Percentiles rank a stretch among this genome's conserved stretches.
Conservation (phyloP, 1,140 invertebrate species). For the Cheumatopsyche charites region DNA sequence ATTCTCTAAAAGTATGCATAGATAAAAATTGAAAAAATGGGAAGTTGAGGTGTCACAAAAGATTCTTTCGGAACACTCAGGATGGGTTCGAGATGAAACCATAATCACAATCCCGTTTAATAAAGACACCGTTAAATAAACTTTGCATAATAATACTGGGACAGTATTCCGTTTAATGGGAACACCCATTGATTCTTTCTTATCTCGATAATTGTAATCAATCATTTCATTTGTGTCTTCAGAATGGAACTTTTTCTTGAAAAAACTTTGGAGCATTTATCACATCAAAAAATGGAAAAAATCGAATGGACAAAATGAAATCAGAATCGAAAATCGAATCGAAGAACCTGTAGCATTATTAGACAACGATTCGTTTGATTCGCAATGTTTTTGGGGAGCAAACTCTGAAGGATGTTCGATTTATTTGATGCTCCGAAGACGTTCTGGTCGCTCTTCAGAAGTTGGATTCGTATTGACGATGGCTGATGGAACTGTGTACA, state of each 20-base stretch:
- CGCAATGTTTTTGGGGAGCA: conserved; percentile 53
- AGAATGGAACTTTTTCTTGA: conserved; percentile 59
- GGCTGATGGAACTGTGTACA: conserved; percentile 58
- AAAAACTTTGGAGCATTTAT: conserved; percentile 52
- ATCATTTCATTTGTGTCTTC: neutral
- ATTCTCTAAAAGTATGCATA: no score
- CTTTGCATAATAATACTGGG: no score
- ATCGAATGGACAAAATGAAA: conserved; percentile 41
- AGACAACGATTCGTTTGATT: conserved; percentile 53
- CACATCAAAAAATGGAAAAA: conserved; percentile 55
- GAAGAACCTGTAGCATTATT: conserved; percentile 38
- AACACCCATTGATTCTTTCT: no score
- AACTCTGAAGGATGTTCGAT: conserved; percentile 57
- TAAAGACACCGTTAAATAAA: no score
- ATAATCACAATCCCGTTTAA: no score
- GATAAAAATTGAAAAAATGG: no score
- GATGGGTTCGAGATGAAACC: no score
- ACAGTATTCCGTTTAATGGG: no score
- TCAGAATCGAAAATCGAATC: neutral
- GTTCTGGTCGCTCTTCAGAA: conserved; percentile 54
- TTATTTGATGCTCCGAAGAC: conserved; percentile 54
- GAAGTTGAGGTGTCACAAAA: no score
- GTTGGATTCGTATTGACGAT: conserved; percentile 58
- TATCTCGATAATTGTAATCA: no score
- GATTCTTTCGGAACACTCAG: no score